Conservation (phyloP, 1,140 invertebrate species). For the Popillia japonica region DNA sequence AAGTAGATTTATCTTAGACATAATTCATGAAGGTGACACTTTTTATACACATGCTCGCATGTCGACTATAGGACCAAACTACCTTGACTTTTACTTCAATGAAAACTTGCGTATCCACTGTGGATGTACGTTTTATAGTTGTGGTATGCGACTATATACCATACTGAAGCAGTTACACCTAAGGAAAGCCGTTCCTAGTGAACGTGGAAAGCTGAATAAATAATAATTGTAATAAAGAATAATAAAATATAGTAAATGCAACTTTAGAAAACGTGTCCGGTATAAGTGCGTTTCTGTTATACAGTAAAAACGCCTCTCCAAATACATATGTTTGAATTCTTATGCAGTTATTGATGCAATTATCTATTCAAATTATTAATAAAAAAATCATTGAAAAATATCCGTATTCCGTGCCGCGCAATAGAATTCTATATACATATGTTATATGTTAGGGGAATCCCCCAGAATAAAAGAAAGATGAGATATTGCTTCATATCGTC, state of each 20-base stretch:
- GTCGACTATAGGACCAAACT: neutral
- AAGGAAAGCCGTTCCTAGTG: neutral
- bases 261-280: neutral
- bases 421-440: neutral
- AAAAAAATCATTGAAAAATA: conserved; percentile 2
- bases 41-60: neutral
- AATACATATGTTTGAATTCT: too few species aligned
- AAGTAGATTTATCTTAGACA: neutral
- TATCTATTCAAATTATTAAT: neutral
- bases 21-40: neutral
- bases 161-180: neutral
- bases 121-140: conserved; percentile 1
- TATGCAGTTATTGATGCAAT: too few species aligned
- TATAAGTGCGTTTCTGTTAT: neutral
- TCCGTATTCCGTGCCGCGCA: neutral
- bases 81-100: conserved; percentile 34
- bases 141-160: neutral
- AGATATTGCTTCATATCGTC: neutral
- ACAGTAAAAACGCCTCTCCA: too few species aligned
- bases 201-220: neutral
- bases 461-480: neutral
- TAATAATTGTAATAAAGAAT: neutral
- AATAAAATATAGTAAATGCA: neutral
- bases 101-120: conserved; percentile 23
- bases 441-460: neutral